Evolutionary conservation across 2,888 invertebrate species (phyloP), one percentile per base, ranked within the genome.

Genomic region (Mimas tiliae): DNA sequence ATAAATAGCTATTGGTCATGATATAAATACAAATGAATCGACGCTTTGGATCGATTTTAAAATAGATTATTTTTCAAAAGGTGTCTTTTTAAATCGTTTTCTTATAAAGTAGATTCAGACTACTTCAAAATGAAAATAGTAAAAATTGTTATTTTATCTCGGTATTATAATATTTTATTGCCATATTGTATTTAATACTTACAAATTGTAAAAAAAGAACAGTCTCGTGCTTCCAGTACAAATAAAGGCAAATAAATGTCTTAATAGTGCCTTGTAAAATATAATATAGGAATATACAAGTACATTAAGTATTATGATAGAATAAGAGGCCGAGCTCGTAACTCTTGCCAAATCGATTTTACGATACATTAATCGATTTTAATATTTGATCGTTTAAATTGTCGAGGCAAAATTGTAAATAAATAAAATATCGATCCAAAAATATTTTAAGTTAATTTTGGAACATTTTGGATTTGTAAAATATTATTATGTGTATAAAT

Each of bases 171-270:
- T 1, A 38, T 38, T 9, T 38, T 38, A 38, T 3, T 7, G 9
- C 7, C 38, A 38, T 38, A 1, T 38, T 38, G 8, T 9, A 38
- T 7, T 9, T 6, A 38, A 27, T 27, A 27, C 27, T 27, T 27
- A 27, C 27, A 38, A 38, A 38, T 38, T 38, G 38, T 38, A 38
- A 38, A 16, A 38, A 34, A 12, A 16, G 55, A 19, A 11, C 33
- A 19, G 14, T 58, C 6, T 27, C 34, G 21, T 11, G 33, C 62
- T 52, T 48, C 48, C 50, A 62, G 67, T 64, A 64, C 67, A 67
- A 62, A 62, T 19, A 21, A 27, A 12, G 52, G 38, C 34, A 52
- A 52, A n/a, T 21, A 38, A 12, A 50, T 34, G 53, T 38, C 53
- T 34, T 34, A 38, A 21, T 42, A 50, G 58, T 58, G 58, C 58